phyloP scores from a whole-genome alignment of 2,888 invertebrate genomes.

The Drosophila differens region DNA sequence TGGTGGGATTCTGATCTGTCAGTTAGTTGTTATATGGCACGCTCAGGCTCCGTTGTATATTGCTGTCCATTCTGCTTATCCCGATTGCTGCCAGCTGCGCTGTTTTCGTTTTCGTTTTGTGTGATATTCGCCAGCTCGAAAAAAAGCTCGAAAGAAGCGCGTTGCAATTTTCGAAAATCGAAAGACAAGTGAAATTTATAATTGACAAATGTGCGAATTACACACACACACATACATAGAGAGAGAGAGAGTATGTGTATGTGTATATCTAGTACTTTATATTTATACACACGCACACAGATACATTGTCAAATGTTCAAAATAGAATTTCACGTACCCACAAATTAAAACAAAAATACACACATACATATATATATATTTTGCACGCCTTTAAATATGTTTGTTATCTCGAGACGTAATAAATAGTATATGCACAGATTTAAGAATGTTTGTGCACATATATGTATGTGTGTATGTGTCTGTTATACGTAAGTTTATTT shows the following conservation, averaged over 20 bases:
- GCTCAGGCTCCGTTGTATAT: constrained; percentile 60
- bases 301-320: constrained; percentile 24
- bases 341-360: constrained; percentile 6
- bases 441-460: constrained; percentile 1
- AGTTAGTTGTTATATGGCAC: constrained; percentile 54
- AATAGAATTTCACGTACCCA: constrained; percentile 35
- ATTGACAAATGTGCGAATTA: constrained; percentile 45
- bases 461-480: not conserved
- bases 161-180: constrained; percentile 31
- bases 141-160: constrained; percentile 21
- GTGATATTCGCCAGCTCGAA: constrained; percentile 16
- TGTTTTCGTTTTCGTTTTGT: constrained; percentile 8
- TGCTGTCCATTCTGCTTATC: constrained; percentile 27
- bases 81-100: constrained; percentile 9
- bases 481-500: constrained; percentile 7
- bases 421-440: constrained; percentile 10
- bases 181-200: constrained; percentile 39
- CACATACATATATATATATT: not conserved
- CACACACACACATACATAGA: constrained; percentile 2
- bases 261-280: constrained; percentile 19
- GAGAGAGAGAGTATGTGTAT: not conserved
- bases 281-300: constrained; percentile 10
- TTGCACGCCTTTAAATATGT: constrained; percentile 3
- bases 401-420: constrained; percentile 30
- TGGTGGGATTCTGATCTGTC: constrained; percentile 52